Conservation (phyloP, 2,888 invertebrate genomes). For the Tipula confusa region DNA sequence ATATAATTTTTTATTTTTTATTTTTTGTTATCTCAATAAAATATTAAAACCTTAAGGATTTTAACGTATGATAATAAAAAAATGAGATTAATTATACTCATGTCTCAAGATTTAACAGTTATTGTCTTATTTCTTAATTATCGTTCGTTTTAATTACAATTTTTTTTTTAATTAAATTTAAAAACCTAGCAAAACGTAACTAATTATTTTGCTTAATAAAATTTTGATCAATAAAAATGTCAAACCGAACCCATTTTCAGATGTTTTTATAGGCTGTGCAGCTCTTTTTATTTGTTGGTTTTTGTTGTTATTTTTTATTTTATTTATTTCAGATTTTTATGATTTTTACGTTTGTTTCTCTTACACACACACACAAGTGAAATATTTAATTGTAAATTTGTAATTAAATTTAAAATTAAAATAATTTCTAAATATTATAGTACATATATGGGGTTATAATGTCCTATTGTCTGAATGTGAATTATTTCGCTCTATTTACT, state of each 20-base stretch:
- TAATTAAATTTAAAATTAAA: background rate
- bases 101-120: background rate
- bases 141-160: slow-evolving; percentile 25
- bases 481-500: background rate
- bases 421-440: background rate
- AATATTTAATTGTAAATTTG: background rate
- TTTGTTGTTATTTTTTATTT: background rate
- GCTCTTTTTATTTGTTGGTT: slow-evolving; percentile 15
- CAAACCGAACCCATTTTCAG: background rate
- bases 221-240: background rate
- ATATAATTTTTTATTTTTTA: too few species aligned
- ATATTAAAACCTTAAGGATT: background rate
- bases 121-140: background rate
- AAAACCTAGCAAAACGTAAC: background rate
- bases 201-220: slow-evolving; percentile 7
- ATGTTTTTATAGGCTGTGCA: background rate
- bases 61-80: background rate
- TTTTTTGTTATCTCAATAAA: background rate
- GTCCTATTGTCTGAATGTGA: background rate
- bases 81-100: background rate
- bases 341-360: background rate
- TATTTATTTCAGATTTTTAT: background rate
- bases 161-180: background rate
- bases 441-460: background rate
- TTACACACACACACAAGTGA: background rate